Base-by-base conservation (phyloP, 2,797 vertebrate genomes). In the Falco rusticolus region DNA sequence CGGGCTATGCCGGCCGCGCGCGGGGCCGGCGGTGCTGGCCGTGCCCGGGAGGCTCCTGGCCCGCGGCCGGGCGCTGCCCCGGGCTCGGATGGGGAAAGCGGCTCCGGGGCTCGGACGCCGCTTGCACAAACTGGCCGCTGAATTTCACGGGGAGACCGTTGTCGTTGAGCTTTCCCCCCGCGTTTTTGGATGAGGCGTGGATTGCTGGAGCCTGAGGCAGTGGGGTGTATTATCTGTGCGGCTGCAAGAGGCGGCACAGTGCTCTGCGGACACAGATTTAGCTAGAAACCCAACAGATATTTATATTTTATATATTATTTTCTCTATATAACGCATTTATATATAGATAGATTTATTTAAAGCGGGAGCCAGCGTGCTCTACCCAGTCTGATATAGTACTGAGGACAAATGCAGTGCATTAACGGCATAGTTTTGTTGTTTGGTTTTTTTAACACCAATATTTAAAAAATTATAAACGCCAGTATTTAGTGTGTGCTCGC, bases 91-190 rank as follows among this genome's bases (percentile, higher is more conserved):
- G 41, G n/a, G 13, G 77, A 22, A 66, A 39, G 41, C 4, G 60
- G 59, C 28, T 24, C 18, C 6, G 16, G 5, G 48, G 16, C 66
- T 71, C 20, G 57, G 10, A 28, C 17, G 6, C 41, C 19, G 24
- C 39, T 34, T 2, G 70, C 57, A 29, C 29, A 34, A 47, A 41
- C 14, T 2, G 37, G 78, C 57, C 25, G 5, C 63, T 6, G 70
- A n/a, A 29, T 37, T n/a, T 12, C 39, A 7, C 11, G 69, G 56
- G 53, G 34, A 57, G 31, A 37, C 10, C 21, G 33, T 6, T 31
- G 28, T 10, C 56, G 51, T 4, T 9, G 48, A 4, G 20, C 6
- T 2, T 31, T 56, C 26, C 0, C 1, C 12, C 25, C 5, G 19
- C 37, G 59, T 3, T 76, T 86, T 84, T 7, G n/a, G 39, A 19